Percentiles rank a stretch among this genome's conserved stretches.
phyloP scores from a whole-genome alignment of 2,888 invertebrate species.

The Agriopis aurantiaria region DNA sequence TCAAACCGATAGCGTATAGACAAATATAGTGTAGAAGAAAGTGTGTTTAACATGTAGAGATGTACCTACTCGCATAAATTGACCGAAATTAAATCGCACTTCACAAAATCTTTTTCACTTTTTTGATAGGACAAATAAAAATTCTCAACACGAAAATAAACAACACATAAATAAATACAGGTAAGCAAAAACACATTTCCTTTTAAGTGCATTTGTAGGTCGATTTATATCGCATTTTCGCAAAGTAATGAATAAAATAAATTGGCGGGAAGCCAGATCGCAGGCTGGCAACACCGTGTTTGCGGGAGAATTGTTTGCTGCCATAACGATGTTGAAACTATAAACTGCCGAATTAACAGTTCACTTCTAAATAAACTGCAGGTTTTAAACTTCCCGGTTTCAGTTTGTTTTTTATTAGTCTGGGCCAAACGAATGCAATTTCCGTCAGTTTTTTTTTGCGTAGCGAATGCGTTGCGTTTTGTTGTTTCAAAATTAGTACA shows the following conservation, averaged over 20 bases:
- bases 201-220: slow-evolving; percentile 37
- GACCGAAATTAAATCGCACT: too few species aligned
- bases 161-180: slow-evolving; percentile 23
- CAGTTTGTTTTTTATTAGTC: slow-evolving; percentile 2
- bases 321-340: slow-evolving; percentile 47
- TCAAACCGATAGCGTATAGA: too few species aligned
- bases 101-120: too few species aligned
- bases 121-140: too few species aligned
- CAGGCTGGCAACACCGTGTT: slow-evolving; percentile 35
- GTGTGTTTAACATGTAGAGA: too few species aligned
- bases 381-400: slow-evolving; percentile 8
- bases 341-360: slow-evolving; percentile 43
- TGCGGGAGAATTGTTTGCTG: slow-evolving; percentile 41
- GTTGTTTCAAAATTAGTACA: neutral
- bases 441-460: neutral
- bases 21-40: too few species aligned
- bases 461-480: neutral
- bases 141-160: neutral
- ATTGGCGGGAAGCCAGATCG: slow-evolving; percentile 44
- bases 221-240: slow-evolving; percentile 38
- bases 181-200: slow-evolving; percentile 35
- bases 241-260: slow-evolving; percentile 46
- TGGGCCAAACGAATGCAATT: slow-evolving; percentile 3
- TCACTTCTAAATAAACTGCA: slow-evolving; percentile 40
- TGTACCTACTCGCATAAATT: too few species aligned